phyloP scores from a whole-genome alignment of 1,140 invertebrate species.

The Amphibalanus amphitrite region DNA sequence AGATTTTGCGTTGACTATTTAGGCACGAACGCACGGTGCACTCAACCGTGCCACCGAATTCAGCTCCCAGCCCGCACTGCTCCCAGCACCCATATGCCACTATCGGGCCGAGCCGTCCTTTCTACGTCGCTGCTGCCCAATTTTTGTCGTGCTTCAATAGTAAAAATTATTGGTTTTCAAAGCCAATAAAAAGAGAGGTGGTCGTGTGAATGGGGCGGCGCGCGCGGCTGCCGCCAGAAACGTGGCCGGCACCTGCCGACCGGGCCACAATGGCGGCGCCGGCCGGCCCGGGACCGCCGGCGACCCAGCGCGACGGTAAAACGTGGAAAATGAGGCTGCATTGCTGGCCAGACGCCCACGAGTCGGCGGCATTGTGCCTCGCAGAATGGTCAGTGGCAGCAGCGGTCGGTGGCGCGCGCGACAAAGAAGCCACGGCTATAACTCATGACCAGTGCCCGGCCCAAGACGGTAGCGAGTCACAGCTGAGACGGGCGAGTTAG shows the following conservation, averaged over 20 bases:
- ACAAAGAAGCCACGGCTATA: background rate
- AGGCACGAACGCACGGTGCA: no score
- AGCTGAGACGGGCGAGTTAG: no score
- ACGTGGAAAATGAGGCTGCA: background rate
- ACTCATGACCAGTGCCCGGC: background rate
- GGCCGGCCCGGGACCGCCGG: no score
- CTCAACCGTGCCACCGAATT: no score
- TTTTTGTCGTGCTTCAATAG: background rate
- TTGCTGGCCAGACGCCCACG: background rate
- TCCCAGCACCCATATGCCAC: background rate
- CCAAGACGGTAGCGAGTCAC: no score
- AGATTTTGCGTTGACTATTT: no score
- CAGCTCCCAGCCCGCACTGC: no score
- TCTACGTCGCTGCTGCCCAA: background rate
- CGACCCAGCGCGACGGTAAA: background rate
- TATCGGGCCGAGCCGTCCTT: background rate
- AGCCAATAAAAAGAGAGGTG: slow-evolving; percentile 1
- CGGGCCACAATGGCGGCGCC: background rate
- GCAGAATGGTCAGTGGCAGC: background rate
- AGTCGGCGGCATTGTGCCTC: background rate
- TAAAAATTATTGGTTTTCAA: slow-evolving; percentile 2
- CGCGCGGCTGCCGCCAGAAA: background rate
- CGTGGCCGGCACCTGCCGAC: background rate
- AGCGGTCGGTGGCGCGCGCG: background rate
- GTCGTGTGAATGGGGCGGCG: background rate